These are phyloP conservation scores for Galbula dea DNA, from an alignment of 2,113 vertebrate species.

Conservation along the genomic window DNA sequence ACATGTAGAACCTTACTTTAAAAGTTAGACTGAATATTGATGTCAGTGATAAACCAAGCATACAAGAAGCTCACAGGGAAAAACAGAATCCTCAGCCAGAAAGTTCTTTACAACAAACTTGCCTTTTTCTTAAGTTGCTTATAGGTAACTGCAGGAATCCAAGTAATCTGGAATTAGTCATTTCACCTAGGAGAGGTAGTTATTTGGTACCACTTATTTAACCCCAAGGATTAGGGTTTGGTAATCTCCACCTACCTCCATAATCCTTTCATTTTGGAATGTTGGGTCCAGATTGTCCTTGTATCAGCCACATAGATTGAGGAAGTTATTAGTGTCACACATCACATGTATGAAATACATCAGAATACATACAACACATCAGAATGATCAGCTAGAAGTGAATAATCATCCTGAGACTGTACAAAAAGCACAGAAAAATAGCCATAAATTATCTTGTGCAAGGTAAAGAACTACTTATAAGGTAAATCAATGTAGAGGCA, in stretches of 20 bases:
- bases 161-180: not conserved
- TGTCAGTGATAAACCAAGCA: not conserved
- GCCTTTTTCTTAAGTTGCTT: not conserved
- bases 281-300: not conserved
- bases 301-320: not conserved
- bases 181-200: not conserved
- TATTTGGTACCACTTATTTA: not conserved
- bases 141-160: not conserved
- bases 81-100: not conserved
- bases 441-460: not conserved
- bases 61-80: not conserved
- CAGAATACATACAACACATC: not conserved
- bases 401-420: not conserved
- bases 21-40: not conserved
- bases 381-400: not conserved
- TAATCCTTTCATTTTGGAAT: not conserved
- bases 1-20: not conserved
- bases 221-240: not conserved
- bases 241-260: not conserved
- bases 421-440: not conserved
- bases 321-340: not conserved
- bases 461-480: not conserved
- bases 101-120: not conserved
- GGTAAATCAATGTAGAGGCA: not conserved
- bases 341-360: no score